Conservation (phyloP, 2,113 vertebrate genomes). For the Cyanoderma ruficeps region DNA sequence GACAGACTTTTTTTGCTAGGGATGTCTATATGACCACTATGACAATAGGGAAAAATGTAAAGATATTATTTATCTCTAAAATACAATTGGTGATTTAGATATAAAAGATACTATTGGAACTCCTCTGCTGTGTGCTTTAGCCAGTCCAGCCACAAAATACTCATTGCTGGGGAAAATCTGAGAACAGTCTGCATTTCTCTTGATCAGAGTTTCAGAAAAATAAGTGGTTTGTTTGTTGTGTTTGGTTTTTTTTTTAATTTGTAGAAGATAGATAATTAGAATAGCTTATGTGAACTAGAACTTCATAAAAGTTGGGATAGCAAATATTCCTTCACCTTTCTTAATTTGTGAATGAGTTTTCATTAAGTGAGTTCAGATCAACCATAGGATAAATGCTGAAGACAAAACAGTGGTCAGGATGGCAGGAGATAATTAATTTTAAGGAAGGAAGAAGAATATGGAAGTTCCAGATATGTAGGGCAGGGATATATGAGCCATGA, state of each 20-base stretch:
- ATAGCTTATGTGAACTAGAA: background rate
- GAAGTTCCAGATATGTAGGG: background rate
- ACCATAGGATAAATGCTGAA: background rate
- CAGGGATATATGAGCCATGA: background rate
- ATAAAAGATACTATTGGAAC: background rate
- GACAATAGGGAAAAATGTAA: background rate
- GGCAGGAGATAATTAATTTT: background rate
- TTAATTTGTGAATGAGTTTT: background rate
- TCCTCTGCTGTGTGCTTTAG: background rate
- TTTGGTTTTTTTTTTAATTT: background rate
- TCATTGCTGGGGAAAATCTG: background rate
- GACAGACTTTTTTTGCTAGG: background rate
- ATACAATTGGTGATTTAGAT: background rate
- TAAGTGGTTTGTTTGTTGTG: background rate
- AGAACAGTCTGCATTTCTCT: background rate
- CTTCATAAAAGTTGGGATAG: background rate
- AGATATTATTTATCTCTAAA: background rate
- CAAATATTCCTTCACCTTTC: background rate
- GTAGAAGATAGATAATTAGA: background rate
- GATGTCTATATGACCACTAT: background rate
- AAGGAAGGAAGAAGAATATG: background rate
- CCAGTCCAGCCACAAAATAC: background rate
- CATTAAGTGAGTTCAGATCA: background rate
- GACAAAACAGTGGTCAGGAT: background rate
- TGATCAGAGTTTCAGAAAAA: background rate